These are phyloP conservation scores for Falco biarmicus DNA, from an alignment of 2,797 vertebrate genomes.

Conservation along the genomic window DNA sequence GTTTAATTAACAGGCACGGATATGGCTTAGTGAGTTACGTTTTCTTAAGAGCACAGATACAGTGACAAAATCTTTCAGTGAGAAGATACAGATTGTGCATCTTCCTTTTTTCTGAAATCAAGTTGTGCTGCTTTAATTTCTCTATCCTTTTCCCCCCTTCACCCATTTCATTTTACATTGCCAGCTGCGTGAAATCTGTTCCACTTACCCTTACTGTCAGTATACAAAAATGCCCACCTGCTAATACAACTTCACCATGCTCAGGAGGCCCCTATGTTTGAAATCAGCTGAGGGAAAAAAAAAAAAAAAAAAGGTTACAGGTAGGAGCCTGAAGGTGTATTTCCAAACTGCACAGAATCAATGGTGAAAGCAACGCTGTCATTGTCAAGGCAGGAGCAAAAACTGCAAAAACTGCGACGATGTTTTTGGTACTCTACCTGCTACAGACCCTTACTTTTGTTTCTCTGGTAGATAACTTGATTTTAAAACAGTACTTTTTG, in stretches of 20 bases:
- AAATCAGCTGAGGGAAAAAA: neutral
- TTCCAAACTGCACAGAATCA: rapidly evolving
- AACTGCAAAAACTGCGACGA: rapidly evolving
- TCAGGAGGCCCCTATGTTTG: no score
- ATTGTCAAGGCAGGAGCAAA: neutral
- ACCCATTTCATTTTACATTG: rapidly evolving
- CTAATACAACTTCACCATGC: no score
- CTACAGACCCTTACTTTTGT: neutral
- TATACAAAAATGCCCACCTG: no score
- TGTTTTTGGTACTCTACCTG: neutral
- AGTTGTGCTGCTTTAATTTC: neutral
- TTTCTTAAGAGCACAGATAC: neutral
- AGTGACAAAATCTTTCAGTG: neutral
- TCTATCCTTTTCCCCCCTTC: rapidly evolving
- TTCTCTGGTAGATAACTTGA: neutral
- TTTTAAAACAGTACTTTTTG: neutral
- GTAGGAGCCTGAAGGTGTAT: neutral
- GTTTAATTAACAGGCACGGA: neutral
- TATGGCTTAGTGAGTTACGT: neutral
- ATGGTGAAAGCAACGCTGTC: neutral
- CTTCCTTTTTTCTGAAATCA: neutral
- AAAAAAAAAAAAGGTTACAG: neutral
- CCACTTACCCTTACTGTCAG: rapidly evolving
- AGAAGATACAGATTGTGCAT: neutral
- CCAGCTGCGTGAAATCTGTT: neutral